A percentile compares a stretch with the other conserved stretches of the same genome.
Conservation (phyloP, 2,797 vertebrate species). For the Novumbra hubbsi region DNA sequence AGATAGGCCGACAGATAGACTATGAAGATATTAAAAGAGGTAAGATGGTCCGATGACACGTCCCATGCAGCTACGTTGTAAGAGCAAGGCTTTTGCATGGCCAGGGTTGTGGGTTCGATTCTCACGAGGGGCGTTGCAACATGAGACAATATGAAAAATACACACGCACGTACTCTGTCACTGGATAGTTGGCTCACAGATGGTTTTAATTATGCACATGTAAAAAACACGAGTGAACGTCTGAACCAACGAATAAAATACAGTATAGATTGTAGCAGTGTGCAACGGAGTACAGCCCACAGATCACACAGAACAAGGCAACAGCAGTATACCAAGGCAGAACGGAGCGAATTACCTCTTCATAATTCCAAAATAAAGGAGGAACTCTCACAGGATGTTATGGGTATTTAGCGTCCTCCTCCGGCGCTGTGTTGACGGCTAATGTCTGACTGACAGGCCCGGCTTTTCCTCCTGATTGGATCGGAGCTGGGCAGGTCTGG, state of each 20-base stretch:
- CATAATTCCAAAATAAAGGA: slow-evolving; percentile 48
- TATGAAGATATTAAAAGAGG: too few relatives aligned
- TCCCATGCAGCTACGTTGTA: too few relatives aligned
- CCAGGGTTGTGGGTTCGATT: too few relatives aligned
- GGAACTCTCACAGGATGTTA: slow-evolving; percentile 71
- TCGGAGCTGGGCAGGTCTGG: slow-evolving; percentile 50
- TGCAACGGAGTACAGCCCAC: background rate
- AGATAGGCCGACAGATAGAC: background rate
- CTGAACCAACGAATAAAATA: background rate
- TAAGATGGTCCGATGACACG: too few relatives aligned
- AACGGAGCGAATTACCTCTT: background rate
- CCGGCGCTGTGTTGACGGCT: slow-evolving; percentile 66
- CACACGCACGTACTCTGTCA: too few relatives aligned
- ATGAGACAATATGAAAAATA: too few relatives aligned
- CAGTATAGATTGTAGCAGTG: background rate
- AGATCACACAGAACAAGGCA: background rate
- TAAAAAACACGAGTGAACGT: background rate
- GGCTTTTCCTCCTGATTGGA: slow-evolving; percentile 57
- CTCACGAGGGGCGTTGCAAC: too few relatives aligned
- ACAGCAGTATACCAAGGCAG: background rate
- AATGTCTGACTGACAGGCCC: slow-evolving; percentile 72
- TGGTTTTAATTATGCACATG: too few relatives aligned
- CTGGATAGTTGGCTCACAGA: too few relatives aligned
- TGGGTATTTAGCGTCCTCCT: slow-evolving; percentile 71
- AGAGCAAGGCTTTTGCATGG: too few relatives aligned